Conservation (phyloP, 2,113 vertebrate genomes). For the Sciurus niger region DNA sequence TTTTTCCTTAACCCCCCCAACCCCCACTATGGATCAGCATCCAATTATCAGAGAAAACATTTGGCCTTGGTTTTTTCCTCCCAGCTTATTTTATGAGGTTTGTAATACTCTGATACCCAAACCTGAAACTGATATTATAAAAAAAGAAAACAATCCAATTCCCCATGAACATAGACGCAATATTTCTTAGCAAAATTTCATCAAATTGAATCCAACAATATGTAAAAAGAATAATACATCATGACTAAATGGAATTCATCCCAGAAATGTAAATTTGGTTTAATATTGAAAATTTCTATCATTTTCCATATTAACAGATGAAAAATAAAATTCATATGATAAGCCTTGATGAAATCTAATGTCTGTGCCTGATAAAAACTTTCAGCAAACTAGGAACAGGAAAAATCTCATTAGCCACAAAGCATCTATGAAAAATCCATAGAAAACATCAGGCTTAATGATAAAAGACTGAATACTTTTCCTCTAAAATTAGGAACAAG, state of each 20-base stretch:
- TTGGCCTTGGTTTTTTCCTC: neutral
- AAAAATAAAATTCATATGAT: neutral
- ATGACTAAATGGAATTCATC: neutral
- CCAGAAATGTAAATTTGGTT: neutral
- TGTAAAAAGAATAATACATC: neutral
- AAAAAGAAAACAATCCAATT: neutral
- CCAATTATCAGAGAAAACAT: too few species aligned
- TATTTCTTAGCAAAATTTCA: neutral
- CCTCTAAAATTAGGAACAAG: too few species aligned
- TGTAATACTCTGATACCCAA: neutral
- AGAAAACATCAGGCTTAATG: neutral
- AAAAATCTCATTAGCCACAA: neutral
- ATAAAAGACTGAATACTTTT: too few species aligned
- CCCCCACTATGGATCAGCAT: too few species aligned
- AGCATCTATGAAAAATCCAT: neutral
- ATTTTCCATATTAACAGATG: neutral
- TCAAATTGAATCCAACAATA: neutral
- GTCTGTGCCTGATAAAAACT: neutral
- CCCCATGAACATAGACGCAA: neutral
- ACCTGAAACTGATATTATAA: neutral
- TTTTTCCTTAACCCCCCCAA: too few species aligned
- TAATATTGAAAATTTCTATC: neutral
- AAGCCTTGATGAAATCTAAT: neutral
- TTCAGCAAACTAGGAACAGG: neutral
- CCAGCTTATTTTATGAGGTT: neutral